These are phyloP conservation scores for Galeopterus variegatus DNA, from an alignment of 2,113 vertebrate species.

Conservation along the genomic window DNA sequence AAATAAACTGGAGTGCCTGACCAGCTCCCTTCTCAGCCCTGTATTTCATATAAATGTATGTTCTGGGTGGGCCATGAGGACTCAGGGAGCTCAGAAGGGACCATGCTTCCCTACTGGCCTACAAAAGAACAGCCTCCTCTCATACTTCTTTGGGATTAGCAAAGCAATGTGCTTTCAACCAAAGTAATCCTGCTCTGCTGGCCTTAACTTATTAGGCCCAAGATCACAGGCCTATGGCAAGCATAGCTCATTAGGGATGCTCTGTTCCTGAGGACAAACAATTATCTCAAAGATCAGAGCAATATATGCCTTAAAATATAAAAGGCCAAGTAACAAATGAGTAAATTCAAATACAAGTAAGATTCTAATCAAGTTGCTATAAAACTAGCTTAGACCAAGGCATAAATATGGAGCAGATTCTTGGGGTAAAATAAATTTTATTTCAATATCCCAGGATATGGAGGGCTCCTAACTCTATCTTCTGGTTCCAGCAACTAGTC, in stretches of 20 bases:
- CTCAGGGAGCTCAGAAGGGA: not conserved
- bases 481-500: not conserved
- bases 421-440: not conserved
- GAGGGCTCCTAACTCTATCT: not conserved
- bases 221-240: not conserved
- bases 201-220: not conserved
- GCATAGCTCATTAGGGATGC: not conserved
- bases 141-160: not conserved
- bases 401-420: not conserved
- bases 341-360: constrained; percentile 32
- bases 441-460: not conserved
- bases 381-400: not conserved
- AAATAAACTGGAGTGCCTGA: not conserved
- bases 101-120: not conserved
- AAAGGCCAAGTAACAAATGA: constrained; percentile 1
- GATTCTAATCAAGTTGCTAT: constrained; percentile 34
- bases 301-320: not conserved
- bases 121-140: not conserved
- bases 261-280: not conserved
- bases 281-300: not conserved
- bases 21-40: not conserved
- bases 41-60: not conserved
- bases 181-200: not conserved
- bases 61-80: not conserved
- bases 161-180: constrained; percentile 16